A percentile compares a stretch with the other conserved stretches of the same genome.
Conservation (phyloP, 2,888 invertebrate genomes). For the Cylloceria caligata region DNA sequence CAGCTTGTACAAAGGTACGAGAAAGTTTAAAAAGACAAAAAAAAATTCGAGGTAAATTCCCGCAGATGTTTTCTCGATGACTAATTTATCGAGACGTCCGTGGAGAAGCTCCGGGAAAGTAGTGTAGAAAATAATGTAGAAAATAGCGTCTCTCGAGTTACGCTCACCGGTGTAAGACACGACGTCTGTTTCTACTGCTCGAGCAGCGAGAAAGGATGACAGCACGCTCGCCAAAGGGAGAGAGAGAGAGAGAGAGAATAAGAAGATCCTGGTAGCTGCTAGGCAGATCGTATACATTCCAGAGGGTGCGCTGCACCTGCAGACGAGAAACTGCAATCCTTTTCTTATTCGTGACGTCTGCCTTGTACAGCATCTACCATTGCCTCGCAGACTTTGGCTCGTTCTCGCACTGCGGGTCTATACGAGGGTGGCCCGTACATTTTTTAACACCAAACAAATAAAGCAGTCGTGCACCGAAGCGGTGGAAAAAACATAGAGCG, state of each 20-base stretch:
- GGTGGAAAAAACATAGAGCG: background rate
- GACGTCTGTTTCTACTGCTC: constrained; percentile 9
- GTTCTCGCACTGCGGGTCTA: background rate
- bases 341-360: constrained; percentile 43
- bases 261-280: background rate
- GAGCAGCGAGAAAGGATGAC: constrained; percentile 23
- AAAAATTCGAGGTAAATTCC: constrained; percentile 26
- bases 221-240: background rate
- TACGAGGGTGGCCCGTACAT: constrained; percentile 1
- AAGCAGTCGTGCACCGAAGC: constrained; percentile 10
- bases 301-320: constrained; percentile 15
- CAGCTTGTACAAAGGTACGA: background rate
- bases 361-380: background rate
- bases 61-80: constrained; percentile 43
- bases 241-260: background rate
- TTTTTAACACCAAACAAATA: constrained; percentile 41
- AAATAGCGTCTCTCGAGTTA: constrained; percentile 35
- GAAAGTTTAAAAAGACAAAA: background rate
- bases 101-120: background rate
- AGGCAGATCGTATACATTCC: constrained; percentile 26
- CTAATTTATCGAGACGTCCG: constrained; percentile 41
- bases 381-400: background rate
- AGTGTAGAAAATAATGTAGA: constrained; percentile 15
- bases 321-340: constrained; percentile 20
- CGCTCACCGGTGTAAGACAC: constrained; percentile 33